A percentile compares a stretch with the other conserved stretches of the same genome.
Evolutionary conservation across 2,797 vertebrate genomes (phyloP).

Genomic region (Rhinichthys osculus): DNA sequence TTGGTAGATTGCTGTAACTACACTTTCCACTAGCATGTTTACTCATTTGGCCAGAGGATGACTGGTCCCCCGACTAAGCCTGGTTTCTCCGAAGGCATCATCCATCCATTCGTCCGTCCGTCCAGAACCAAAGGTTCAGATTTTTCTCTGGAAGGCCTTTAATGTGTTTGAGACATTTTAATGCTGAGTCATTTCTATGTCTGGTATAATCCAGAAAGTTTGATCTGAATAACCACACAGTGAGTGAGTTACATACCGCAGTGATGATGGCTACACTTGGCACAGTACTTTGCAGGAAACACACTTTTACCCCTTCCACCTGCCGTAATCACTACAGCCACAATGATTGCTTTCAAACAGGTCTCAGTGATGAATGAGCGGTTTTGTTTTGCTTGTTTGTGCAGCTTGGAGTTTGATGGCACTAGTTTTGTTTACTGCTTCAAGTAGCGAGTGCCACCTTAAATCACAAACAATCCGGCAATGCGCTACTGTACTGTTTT

Average conservation of each 20-base stretch:
- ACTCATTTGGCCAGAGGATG: background rate
- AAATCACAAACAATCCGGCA: background rate
- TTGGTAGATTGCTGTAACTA: background rate
- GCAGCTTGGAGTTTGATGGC: conserved; percentile 28
- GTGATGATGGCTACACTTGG: conserved; percentile 30
- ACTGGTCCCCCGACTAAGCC: background rate
- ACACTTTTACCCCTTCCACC: conserved; percentile 66
- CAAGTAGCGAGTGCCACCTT: background rate
- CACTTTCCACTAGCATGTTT: background rate
- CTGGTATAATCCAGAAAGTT: conserved; percentile 1
- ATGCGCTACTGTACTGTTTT: background rate
- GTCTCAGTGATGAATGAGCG: conserved; percentile 71
- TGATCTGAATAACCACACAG: conserved; percentile 3
- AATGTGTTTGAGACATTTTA: background rate
- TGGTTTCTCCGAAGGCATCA: background rate
- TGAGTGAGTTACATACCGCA: background rate
- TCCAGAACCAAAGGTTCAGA: background rate
- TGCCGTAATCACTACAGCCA: conserved; percentile 52
- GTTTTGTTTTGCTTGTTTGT: conserved; percentile 55
- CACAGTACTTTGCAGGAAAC: conserved; percentile 55
- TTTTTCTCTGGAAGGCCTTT: background rate
- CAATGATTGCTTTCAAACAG: conserved; percentile 72
- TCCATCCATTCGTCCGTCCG: too few relatives aligned
- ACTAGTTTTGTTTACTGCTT: conserved; percentile 28
- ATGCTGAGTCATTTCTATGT: conserved; percentile 9